Evolutionary conservation across 64 coral and sea anemone species (phyloP), one percentile per base, ranked within the genome.

Genomic region (Pocillopora damicornis): DNA sequence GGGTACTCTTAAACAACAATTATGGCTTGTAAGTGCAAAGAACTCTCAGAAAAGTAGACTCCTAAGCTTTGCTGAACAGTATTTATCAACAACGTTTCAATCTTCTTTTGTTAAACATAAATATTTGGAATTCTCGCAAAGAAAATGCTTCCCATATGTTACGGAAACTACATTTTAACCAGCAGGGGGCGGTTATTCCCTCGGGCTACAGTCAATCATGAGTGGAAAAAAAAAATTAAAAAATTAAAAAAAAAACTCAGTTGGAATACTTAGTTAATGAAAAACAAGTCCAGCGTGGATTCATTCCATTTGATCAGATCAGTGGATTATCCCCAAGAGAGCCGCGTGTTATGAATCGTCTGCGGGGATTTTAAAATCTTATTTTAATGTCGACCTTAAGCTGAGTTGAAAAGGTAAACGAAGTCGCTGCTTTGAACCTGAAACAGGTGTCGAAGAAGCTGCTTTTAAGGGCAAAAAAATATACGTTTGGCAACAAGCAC

Each of bases 51-150:
- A 58, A 78, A 58, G 18, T 45, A 22, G 9, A 78, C 38, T 37
- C 18, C 35, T 37, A 22, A 20, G 37, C 14, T 17, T 51, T 11
- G 76, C 76, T 78, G 18, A 78, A 58, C 76, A 20, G n/a, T 45
- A 8, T 58, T 78, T 78, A 78, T 22, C 37, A 17, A 17, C 45
- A 57, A 20, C 7, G 23, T 57, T 38, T 58, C 12, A 45, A 57
- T 38, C 76, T 17, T n/a, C 76, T 78, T 78, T 78, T 78, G 37
- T 57, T 58, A 58, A 58, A n/a, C 67, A 11, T 71, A 71, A 71
- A 71, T 71, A 71, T 71, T 71, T 71, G 67, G n/a, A 71, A 71
- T 71, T 71, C 67, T 71, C 67, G 67, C 25, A 23, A 71, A 71
- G 67, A 20, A 71, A 23, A 71, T 71, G 20, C 25, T 71, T 69